Base-by-base conservation (phyloP, 2,888 invertebrate genomes). In the Dasysyrphus tricinctus region DNA sequence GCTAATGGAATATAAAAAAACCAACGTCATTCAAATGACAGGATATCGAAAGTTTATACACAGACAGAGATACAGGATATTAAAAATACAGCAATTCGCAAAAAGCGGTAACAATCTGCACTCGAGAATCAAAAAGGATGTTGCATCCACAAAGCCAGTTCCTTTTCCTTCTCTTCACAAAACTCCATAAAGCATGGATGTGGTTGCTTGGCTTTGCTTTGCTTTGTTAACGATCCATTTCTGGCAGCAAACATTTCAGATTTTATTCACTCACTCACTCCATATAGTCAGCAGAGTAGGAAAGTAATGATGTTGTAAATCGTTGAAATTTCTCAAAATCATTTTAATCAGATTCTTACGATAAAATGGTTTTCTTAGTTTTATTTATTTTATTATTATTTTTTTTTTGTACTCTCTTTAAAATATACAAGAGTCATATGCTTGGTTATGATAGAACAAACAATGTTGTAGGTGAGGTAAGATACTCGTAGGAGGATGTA, bases 51-150 rank as follows among this genome's bases (percentile, higher is more conserved):
- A 81, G 67, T 42, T 49, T 70, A 24, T 24, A 77, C 73, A 77
- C 73, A 77, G 73, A 19, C 59, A 65, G 72, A 76, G 67, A 80
- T 74, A 81, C 80, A 85, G 85, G 85, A 85, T 84, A 84, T 84
- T 84, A 76, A 84, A 80, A 80, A 80, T 67, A 80, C 80, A 73
- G 51, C 56, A 75, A 54, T 72, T 74, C 54, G 37, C 54, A 70
- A 49, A 80, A 80, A 65, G 37, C 67, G 72, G 57, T 72, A 76
- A 76, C 76, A 76, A 80, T 84, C 80, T 80, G 63, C 42, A 80
- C 70, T 75, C 51, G 49, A 80, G 42, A 65, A 65, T 72, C 77
- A 34, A 49, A 59, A 34, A 49, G 49, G 57, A 74, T 59, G 67
- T 65, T 49, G 32, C 11, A 19, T 29, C 4, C 42, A 74, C 37